Base-by-base conservation (phyloP, 2,113 vertebrate genomes). In the Melanotaenia duboulayi region DNA sequence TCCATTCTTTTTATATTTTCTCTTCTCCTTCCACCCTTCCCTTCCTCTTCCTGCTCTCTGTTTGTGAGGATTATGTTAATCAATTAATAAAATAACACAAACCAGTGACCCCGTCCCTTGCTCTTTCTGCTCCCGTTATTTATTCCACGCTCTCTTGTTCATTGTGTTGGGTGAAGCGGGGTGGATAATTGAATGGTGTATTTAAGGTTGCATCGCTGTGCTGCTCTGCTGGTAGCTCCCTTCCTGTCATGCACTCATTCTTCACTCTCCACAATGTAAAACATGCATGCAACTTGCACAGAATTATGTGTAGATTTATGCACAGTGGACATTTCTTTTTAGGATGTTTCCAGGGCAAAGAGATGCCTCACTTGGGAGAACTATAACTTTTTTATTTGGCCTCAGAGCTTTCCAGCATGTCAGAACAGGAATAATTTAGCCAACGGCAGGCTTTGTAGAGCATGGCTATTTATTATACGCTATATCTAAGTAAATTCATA, bases 61-160 rank as follows among this genome's bases (percentile, higher is more conserved):
- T 74, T 68, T 81, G 63, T 72, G 58, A 83, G 76, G 79, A 88
- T 87, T 83, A 87, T 84, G 79, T 70, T 80, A 89, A 91, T 90
- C 74, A 87, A 88, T 91, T 89, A 86, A 88, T 82, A 51, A 78
- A 85, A 81, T 71, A 88, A 65, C 56, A 57, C 71, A 71, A 76
- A 81, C 25, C 80, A 82, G 50, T 56, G 77, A 78, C 74, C 73
- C 74, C 10, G 4, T 49, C 42, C 48, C 24, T 49, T n/a, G 46
- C 70, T 78, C 71, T 63, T 56, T 69, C 59, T 63, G 11, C 60
- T 55, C 48, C 20, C 1, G 24, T 25, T 80, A 66, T 88, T 80
- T 79, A 55, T 81, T 82, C 61, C 44, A 61, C 25, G 3, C 62
- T 75, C 54, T 75, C 72, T 65, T 37, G 63, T 83, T 81, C 39